Conservation (phyloP, 35 echinoderm and acorn worm species). For the Hemicentrotus pulcherrimus region DNA sequence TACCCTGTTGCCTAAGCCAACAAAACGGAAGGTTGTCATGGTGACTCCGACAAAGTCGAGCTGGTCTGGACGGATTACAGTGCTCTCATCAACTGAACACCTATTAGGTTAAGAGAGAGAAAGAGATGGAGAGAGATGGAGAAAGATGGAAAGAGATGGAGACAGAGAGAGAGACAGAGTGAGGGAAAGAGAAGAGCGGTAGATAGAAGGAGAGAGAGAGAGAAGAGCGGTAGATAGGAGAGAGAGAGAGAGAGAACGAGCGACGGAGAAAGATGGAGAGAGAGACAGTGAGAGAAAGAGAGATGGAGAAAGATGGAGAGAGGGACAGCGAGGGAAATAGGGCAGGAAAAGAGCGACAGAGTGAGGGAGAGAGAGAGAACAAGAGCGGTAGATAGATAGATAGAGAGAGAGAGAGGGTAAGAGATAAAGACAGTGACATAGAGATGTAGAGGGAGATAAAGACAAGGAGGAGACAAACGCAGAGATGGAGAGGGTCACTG, state of each 20-base stretch:
- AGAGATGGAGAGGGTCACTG: too few relatives aligned
- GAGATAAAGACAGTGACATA: not conserved
- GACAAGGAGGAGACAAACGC: not conserved
- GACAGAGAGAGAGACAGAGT: not conserved
- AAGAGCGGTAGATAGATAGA: not conserved
- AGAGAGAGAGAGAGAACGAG: too few relatives aligned
- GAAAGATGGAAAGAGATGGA: not conserved
- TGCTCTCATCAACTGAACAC: not conserved
- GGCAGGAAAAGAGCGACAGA: not conserved
- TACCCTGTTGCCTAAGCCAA: conserved; percentile 9
- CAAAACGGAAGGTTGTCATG: conserved; percentile 17
- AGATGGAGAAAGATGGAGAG: too few relatives aligned
- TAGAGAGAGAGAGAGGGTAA: too few relatives aligned
- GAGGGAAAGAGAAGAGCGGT: not conserved
- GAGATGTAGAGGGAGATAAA: not conserved
- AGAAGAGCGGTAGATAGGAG: not conserved
- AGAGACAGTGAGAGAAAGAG: too few relatives aligned
- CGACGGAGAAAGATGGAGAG: too few relatives aligned
- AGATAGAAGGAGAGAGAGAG: not conserved
- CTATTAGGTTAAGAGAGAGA: not conserved
- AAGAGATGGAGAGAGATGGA: not conserved
- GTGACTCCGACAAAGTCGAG: conserved; percentile 16
- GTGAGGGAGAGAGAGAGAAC: not conserved
- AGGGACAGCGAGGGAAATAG: not conserved
- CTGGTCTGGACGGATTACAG: not conserved